Conservation (phyloP, 1,140 invertebrate species). For the Magallana gigas region DNA sequence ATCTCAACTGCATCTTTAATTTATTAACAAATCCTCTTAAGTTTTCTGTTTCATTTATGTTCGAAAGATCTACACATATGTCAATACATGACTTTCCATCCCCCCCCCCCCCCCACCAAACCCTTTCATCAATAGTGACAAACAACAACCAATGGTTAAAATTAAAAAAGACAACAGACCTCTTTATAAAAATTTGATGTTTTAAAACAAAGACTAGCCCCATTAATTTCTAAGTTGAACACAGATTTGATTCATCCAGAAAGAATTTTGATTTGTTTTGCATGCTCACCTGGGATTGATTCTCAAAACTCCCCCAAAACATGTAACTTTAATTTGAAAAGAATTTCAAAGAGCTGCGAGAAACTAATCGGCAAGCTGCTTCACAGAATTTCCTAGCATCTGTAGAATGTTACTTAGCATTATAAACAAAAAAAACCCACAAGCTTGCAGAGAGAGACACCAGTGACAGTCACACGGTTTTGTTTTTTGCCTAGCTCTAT, state of each 20-base stretch:
- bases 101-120: no score
- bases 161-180: no score
- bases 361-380: conserved; percentile 5
- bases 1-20: no score
- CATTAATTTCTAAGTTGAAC: no score
- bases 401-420: conserved; percentile 22
- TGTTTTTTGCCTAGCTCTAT: conserved; percentile 13
- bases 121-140: no score
- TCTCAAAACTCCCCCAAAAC: neutral
- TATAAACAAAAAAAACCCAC: neutral
- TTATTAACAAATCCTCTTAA: no score
- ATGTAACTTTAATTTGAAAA: neutral
- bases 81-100: no score
- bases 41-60: no score
- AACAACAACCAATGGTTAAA: no score
- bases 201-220: no score
- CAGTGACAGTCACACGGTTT: neutral
- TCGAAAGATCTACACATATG: no score
- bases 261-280: neutral
- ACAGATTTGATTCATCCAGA: neutral
- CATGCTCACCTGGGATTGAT: neutral
- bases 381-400: neutral
- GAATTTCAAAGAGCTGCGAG: conserved; percentile 19
- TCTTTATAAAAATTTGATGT: no score
- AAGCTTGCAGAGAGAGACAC: neutral